A percentile compares a stretch with the other conserved stretches of the same genome.
Evolutionary conservation across 2,888 invertebrate species (phyloP).

Genomic region (Adelphocoris suturalis): DNA sequence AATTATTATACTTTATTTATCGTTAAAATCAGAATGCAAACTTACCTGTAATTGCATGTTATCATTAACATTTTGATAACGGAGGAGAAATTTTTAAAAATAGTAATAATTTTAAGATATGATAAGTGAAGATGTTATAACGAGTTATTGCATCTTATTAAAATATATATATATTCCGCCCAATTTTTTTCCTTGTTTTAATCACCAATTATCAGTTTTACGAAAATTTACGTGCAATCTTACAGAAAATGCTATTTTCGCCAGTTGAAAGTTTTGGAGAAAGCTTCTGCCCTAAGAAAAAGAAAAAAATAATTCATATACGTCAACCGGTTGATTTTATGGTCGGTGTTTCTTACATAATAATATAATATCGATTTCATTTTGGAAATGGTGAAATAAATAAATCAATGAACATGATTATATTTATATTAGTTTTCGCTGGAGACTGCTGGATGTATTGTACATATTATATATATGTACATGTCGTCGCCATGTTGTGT

Average conservation of each 20-base stretch:
- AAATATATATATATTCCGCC: constrained; percentile 41
- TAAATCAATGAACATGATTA: background rate
- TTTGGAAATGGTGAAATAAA: background rate
- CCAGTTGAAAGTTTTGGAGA: constrained; percentile 59
- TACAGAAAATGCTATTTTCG: constrained; percentile 42
- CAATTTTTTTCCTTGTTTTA: constrained; percentile 37
- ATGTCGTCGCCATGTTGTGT: constrained; percentile 63
- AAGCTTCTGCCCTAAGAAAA: constrained; percentile 48
- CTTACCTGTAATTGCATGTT: too few relatives aligned
- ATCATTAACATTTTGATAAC: background rate
- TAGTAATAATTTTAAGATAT: constrained; percentile 10
- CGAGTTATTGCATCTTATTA: background rate
- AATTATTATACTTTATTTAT: too few relatives aligned
- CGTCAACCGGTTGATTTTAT: constrained; percentile 14
- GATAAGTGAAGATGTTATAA: background rate
- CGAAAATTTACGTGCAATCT: background rate
- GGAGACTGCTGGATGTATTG: constrained; percentile 63
- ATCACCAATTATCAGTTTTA: background rate
- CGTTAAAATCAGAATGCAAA: too few relatives aligned
- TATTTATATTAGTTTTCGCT: constrained; percentile 42
- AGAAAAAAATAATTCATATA: background rate
- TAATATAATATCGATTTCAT: background rate
- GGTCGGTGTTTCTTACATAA: background rate
- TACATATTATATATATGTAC: constrained; percentile 44
- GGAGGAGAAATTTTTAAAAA: background rate